phyloP scores from a whole-genome alignment of 1,140 invertebrate species.

The Papilio dardanus region DNA sequence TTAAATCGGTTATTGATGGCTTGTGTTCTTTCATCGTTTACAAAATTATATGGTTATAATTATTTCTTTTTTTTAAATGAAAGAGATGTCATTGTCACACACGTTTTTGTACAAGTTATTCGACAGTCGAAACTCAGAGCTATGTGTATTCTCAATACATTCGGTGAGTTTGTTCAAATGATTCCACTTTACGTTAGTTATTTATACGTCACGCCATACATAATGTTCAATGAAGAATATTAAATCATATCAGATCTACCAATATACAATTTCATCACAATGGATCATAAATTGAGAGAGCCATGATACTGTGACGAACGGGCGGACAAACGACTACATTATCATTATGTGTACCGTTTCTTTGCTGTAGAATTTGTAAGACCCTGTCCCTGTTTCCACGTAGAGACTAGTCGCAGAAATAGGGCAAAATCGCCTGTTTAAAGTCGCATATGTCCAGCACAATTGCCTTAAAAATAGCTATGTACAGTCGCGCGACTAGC shows the following conservation, averaged over 20 bases:
- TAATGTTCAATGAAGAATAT: constrained; percentile 31
- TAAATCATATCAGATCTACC: constrained; percentile 23
- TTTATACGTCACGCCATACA: constrained; percentile 10
- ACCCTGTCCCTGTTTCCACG: background rate
- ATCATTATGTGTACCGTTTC: constrained; percentile 21
- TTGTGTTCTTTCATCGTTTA: too few species aligned
- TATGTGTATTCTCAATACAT: background rate
- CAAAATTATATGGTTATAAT: too few species aligned
- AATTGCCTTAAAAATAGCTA: too few species aligned
- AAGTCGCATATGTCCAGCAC: too few species aligned
- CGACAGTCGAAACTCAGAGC: background rate
- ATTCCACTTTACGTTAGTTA: background rate
- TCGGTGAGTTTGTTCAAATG: background rate
- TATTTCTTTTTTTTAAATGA: too few species aligned
- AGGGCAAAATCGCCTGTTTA: background rate
- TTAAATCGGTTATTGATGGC: too few species aligned
- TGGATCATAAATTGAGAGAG: constrained; percentile 35
- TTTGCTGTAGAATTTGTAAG: background rate
- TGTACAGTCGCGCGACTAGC: too few species aligned
- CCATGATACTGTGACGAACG: constrained; percentile 30
- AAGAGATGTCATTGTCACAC: too few species aligned
- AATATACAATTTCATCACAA: constrained; percentile 30
- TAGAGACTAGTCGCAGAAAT: background rate
- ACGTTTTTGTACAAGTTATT: background rate
- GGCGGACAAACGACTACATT: constrained; percentile 33